phyloP scores from a whole-genome alignment of 92 coral and sea anemone species.

The Palythoa heliodiscus region DNA sequence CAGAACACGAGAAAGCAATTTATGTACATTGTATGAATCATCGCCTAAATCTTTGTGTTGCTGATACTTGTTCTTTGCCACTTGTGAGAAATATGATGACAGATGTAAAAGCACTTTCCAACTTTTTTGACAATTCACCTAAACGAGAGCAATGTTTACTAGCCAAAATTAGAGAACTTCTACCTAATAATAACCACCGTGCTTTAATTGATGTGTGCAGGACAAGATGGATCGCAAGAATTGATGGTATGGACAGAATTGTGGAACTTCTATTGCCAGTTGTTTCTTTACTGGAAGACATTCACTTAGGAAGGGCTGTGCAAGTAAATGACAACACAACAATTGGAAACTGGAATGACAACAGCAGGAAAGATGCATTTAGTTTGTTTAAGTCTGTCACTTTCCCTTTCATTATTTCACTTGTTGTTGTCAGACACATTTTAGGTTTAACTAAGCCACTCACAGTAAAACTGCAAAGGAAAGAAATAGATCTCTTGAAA shows the following conservation, averaged over 20 bases:
- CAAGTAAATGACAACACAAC: not conserved
- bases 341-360: constrained; percentile 38
- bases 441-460: constrained; percentile 38
- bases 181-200: not conserved
- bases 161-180: constrained; percentile 22
- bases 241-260: constrained; percentile 36
- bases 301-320: constrained; percentile 38
- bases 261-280: constrained; percentile 47
- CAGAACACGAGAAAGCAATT: constrained; percentile 56
- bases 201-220: constrained; percentile 1
- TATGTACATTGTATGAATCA: constrained; percentile 63
- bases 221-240: not conserved
- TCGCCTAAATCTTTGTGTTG: not conserved
- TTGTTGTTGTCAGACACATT: constrained; percentile 39
- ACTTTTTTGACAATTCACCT: constrained; percentile 48
- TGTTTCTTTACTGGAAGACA: constrained; percentile 45
- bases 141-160: constrained; percentile 22
- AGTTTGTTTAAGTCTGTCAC: constrained; percentile 27
- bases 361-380: constrained; percentile 30
- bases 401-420: constrained; percentile 33
- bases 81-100: constrained; percentile 57
- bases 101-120: constrained; percentile 53
- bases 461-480: not conserved
- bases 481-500: too few relatives aligned
- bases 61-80: constrained; percentile 26